Percentiles rank a stretch among this genome's conserved stretches.
Evolutionary conservation across 2,888 invertebrate genomes (phyloP).

Genomic region (Metacarcinus magister): DNA sequence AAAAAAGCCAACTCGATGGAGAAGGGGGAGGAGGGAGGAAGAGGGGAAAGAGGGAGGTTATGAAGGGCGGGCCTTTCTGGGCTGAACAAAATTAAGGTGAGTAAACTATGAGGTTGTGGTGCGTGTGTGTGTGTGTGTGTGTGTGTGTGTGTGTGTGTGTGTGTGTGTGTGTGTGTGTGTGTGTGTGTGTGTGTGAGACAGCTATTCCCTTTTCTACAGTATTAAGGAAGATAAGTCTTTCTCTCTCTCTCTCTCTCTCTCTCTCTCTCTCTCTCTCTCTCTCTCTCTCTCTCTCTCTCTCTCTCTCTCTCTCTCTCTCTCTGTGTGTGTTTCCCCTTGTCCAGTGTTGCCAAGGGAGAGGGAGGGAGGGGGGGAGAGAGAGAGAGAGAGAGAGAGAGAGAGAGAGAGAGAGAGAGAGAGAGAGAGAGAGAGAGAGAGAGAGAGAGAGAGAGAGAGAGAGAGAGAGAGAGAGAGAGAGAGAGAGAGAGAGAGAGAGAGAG

Average conservation of each 20-base stretch:
- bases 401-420: not conserved
- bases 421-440: not conserved
- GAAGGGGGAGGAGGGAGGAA: not conserved
- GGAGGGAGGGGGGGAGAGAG: not conserved
- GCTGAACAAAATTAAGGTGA: too few species aligned
- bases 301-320: constrained; percentile 26
- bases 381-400: constrained; percentile 15
- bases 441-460: not conserved
- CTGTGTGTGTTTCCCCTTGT: not conserved
- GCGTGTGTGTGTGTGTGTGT: too few species aligned
- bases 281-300: constrained; percentile 26
- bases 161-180: too few species aligned
- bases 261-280: not conserved
- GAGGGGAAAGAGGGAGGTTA: not conserved
- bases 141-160: too few species aligned
- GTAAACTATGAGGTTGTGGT: too few species aligned
- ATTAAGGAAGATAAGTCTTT: not conserved
- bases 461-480: not conserved
- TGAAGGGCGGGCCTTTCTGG: too few species aligned
- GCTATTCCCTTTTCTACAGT: not conserved
- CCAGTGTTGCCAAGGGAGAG: not conserved
- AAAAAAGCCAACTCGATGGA: too few species aligned
- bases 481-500: not conserved
- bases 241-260: not conserved
- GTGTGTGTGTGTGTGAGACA: not conserved